phyloP scores from a whole-genome alignment of 2,113 vertebrate genomes.

The Bagarius yarrelli region DNA sequence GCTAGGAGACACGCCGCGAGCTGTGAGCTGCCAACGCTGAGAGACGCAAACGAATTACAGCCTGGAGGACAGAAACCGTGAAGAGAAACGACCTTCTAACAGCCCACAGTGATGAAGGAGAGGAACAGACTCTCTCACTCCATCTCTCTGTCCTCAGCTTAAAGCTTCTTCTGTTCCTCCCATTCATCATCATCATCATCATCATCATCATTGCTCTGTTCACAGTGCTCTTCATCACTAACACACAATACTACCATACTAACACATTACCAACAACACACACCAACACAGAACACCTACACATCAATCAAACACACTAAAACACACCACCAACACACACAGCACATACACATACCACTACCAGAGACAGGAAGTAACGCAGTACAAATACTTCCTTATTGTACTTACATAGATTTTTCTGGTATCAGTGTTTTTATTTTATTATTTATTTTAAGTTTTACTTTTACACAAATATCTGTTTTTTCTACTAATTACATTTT shows the following conservation, averaged over 20 bases:
- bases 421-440: too few species aligned
- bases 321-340: not conserved
- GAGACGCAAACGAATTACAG: constrained; percentile 9
- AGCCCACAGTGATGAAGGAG: constrained; percentile 4
- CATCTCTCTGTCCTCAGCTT: not conserved
- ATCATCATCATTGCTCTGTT: not conserved
- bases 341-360: not conserved
- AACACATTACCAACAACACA: not conserved
- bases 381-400: too few species aligned
- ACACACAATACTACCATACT: too few species aligned
- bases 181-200: not conserved
- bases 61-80: constrained; percentile 7
- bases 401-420: too few species aligned
- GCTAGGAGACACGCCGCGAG: too few species aligned
- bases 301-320: too few species aligned
- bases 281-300: not conserved
- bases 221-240: too few species aligned
- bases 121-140: not conserved
- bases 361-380: too few species aligned
- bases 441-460: too few species aligned
- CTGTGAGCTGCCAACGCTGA: not conserved
- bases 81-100: constrained; percentile 14
- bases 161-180: constrained; percentile 15
- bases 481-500: too few species aligned
- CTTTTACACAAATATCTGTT: too few species aligned